Base-by-base conservation (phyloP, 2,113 vertebrate species). In the Hippoglossus stenolepis region DNA sequence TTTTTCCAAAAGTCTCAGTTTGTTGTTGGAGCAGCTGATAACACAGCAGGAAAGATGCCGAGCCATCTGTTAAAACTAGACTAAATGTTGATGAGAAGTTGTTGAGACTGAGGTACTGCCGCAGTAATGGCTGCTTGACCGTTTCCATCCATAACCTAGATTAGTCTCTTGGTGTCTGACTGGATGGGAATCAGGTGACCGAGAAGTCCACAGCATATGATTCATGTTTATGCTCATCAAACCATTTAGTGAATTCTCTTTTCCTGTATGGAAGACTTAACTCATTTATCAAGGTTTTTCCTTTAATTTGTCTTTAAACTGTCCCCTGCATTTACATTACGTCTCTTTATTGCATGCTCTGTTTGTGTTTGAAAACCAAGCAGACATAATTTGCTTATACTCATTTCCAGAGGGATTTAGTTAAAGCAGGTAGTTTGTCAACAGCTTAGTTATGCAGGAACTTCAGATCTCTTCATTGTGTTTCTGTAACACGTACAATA, bases 331-430 rank as follows among this genome's bases (percentile, higher is more conserved):
- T 54, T 24, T 65, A n/a, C 54, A 17, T 28, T 26, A 14, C 53
- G 60, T 65, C 14, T 45, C 1, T 43, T 11, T 23, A 40, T 21
- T 17, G 56, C 70, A 17, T 18, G 45, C 2, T 43, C 21, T 54
- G 17, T 51, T 68, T 77, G 73, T 63, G 28, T 70, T 65, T 70
- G 38, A 45, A 68, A 75, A 75, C 51, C 28, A 35, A 62, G 15
- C 18, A 56, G 47, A 54, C 26, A 14, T 60, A 18, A 80, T 73
- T 65, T 85, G 63, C 51, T 60, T 80, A 64, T 24, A 54, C 3
- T 24, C 24, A n/a, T 67, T 53, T 58, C 49, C 28, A 38, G 17
- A 40, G 70, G 56, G 28, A 26, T 65, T 53, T 7, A 3, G 31
- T 65, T 6, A n/a, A 9, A 70, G 65, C 64, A n/a, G 57, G 21